phyloP scores from a whole-genome alignment of 1,140 invertebrate genomes.

The Chelonus insularis region DNA sequence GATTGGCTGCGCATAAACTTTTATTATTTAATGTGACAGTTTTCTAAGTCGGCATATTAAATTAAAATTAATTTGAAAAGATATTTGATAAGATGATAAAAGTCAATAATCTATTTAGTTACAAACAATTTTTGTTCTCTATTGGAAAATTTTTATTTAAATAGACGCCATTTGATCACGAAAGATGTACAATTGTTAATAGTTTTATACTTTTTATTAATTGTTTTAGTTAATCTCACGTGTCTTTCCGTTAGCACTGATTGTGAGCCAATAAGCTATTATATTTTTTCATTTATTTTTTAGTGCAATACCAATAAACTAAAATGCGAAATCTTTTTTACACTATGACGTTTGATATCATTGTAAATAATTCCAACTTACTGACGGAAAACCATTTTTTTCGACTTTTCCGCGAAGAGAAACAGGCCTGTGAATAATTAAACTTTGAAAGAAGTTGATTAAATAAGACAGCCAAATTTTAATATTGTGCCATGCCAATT shows the following conservation, averaged over 20 bases:
- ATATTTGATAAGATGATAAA: constrained; percentile 5
- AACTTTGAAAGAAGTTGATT: background rate
- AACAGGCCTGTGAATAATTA: background rate
- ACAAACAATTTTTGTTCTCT: background rate
- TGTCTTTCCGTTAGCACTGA: constrained; percentile 9
- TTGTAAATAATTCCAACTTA: constrained; percentile 12
- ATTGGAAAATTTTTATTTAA: background rate
- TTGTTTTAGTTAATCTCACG: constrained; percentile 39
- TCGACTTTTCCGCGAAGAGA: background rate
- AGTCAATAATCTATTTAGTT: background rate
- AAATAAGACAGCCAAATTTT: background rate
- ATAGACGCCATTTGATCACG: constrained; percentile 6
- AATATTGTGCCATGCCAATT: constrained; percentile 13
- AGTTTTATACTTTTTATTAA: constrained; percentile 52
- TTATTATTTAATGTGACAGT: constrained; percentile 4
- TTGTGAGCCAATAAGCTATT: background rate
- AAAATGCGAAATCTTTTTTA: background rate
- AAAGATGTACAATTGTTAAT: constrained; percentile 57
- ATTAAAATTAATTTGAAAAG: no score
- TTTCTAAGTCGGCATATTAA: no score
- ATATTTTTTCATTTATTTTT: background rate
- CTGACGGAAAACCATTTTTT: constrained; percentile 4
- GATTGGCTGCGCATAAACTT: constrained; percentile 6
- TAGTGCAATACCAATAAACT: background rate
- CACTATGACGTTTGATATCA: background rate